phyloP scores from a whole-genome alignment of 2,797 vertebrate species.

The Gila robusta region DNA sequence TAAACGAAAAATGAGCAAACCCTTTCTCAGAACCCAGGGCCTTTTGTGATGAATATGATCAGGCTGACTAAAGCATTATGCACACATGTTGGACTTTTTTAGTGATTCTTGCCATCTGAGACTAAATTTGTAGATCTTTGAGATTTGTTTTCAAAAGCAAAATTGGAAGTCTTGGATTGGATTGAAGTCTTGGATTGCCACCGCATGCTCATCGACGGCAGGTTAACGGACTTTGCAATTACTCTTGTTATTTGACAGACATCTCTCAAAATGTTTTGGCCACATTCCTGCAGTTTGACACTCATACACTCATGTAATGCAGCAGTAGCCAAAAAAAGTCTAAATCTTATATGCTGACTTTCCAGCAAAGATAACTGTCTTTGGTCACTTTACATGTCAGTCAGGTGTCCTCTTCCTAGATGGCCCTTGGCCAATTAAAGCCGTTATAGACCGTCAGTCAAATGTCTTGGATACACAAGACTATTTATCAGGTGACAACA shows the following conservation, averaged over 20 bases:
- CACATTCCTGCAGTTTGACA: not conserved
- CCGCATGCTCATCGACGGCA: not conserved
- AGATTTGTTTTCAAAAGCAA: not conserved
- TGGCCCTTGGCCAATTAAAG: no score
- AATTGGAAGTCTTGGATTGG: not conserved
- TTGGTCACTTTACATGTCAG: no score
- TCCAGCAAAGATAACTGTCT: no score
- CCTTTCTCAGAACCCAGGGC: not conserved
- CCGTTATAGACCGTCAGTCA: no score
- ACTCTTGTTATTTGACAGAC: not conserved
- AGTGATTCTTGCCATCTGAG: not conserved
- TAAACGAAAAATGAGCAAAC: not conserved
- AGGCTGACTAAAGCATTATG: constrained; percentile 7
- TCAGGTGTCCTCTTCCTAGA: no score
- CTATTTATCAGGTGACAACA: no score
- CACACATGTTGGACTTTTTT: not conserved
- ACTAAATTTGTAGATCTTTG: not conserved
- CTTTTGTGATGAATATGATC: not conserved
- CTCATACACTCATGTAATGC: not conserved
- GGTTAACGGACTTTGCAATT: not conserved
- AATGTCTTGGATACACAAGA: no score
- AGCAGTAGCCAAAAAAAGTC: not conserved
- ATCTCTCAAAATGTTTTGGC: not conserved
- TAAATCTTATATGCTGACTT: no score
- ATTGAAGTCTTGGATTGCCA: not conserved